Conservation (phyloP, 2,888 invertebrate species). For the Automeris io region DNA sequence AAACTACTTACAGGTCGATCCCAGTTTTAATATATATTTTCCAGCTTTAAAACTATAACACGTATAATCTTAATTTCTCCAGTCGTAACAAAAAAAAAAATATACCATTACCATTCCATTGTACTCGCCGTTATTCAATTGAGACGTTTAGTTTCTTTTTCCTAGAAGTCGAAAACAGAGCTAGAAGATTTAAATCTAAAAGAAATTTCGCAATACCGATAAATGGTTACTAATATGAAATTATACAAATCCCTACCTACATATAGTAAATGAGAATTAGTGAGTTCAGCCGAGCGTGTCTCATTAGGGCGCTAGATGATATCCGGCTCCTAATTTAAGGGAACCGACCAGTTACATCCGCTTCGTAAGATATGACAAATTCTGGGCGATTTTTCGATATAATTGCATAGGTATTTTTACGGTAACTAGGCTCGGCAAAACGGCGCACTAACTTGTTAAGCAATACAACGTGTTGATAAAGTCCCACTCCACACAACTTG, state of each 20-base stretch:
- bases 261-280: conserved; percentile 19
- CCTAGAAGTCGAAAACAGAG: too few species aligned
- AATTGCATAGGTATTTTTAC: conserved; percentile 8
- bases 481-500: conserved; percentile 3
- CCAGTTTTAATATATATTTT: too few species aligned
- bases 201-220: not conserved
- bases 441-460: conserved; percentile 5
- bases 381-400: conserved; percentile 45
- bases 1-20: too few species aligned
- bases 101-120: too few species aligned
- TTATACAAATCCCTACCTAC: not conserved
- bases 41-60: too few species aligned
- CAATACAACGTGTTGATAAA: conserved; percentile 10
- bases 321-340: conserved; percentile 65
- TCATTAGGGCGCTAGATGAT: conserved; percentile 54
- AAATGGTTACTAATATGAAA: not conserved
- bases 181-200: too few species aligned
- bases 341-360: conserved; percentile 39
- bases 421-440: not conserved
- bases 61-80: too few species aligned
- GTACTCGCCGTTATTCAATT: too few species aligned
- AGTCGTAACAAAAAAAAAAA: too few species aligned
- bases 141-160: too few species aligned
- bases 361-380: conserved; percentile 45
- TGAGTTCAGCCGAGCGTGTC: conserved; percentile 40